These are phyloP conservation scores for Epinephelus coioides DNA, from an alignment of 2,797 vertebrate species.

Conservation along the genomic window DNA sequence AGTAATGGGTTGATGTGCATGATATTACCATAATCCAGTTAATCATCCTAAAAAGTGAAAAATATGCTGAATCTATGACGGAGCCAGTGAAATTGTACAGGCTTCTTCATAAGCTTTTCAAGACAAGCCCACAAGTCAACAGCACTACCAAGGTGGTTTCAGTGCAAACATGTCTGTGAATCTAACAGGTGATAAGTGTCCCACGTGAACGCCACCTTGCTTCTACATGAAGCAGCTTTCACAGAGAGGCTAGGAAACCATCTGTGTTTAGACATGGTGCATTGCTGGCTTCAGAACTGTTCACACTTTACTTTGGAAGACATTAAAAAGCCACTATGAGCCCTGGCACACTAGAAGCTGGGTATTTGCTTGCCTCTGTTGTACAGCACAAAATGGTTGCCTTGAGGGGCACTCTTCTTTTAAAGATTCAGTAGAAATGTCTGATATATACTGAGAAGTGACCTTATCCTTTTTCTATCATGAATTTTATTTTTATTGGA, in stretches of 20 bases:
- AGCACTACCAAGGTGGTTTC: conserved; percentile 27
- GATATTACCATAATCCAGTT: neutral
- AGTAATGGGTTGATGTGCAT: conserved; percentile 13
- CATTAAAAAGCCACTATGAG: conserved; percentile 27
- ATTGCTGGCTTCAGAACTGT: conserved; percentile 24
- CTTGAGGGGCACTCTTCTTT: conserved; percentile 14
- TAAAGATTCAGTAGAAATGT: conserved; percentile 22
- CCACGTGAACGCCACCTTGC: neutral
- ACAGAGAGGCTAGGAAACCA: conserved; percentile 32
- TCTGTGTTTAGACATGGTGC: conserved; percentile 39
- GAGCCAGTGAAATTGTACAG: conserved; percentile 9
- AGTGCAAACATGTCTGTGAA: conserved; percentile 28
- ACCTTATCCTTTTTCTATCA: conserved; percentile 46
- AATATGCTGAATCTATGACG: neutral
- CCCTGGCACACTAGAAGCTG: conserved; percentile 15
- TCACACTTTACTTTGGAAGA: conserved; percentile 19
- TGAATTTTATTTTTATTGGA: conserved; percentile 41
- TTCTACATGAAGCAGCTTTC: conserved; percentile 38
- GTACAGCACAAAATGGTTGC: conserved; percentile 34
- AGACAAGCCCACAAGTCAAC: conserved; percentile 14
- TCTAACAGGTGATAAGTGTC: conserved; percentile 26
- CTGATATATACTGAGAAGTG: conserved; percentile 43
- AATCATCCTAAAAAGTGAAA: neutral
- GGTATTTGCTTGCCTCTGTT: neutral
- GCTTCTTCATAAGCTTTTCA: conserved; percentile 7